These are phyloP conservation scores for Pharmacophagus antenor DNA, from an alignment of 2,888 invertebrate species.

Conservation along the genomic window DNA sequence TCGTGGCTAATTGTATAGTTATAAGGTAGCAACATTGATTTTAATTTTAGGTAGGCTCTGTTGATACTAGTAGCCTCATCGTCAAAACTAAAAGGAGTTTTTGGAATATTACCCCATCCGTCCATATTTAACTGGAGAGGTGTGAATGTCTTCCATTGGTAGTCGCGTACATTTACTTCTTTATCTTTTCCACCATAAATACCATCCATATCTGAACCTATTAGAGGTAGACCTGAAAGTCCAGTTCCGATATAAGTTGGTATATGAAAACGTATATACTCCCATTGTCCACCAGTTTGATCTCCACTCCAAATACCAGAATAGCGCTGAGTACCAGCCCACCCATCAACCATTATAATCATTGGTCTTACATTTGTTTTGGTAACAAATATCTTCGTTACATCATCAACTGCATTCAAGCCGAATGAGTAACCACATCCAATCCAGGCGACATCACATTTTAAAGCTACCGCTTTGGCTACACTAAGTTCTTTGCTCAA, in stretches of 20 bases:
- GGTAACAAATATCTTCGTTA: constrained; percentile 55
- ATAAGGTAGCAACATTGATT: constrained; percentile 69
- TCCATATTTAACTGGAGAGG: constrained; percentile 74
- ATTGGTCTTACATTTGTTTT: constrained; percentile 50
- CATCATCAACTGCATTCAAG: constrained; percentile 63
- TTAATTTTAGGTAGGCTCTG: constrained; percentile 70
- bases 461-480: constrained; percentile 65
- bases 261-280: constrained; percentile 73
- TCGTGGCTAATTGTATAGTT: constrained; percentile 65
- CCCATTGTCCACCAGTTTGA: constrained; percentile 71
- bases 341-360: constrained; percentile 72
- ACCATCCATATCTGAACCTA: constrained; percentile 74
- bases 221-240: constrained; percentile 64
- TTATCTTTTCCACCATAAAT: constrained; percentile 61
- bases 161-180: constrained; percentile 66
- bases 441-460: constrained; percentile 75
- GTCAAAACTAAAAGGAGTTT: constrained; percentile 67
- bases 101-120: constrained; percentile 65
- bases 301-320: constrained; percentile 73
- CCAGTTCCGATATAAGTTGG: constrained; percentile 71
- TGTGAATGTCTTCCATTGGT: constrained; percentile 73
- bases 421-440: constrained; percentile 70
- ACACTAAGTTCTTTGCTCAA: constrained; percentile 59
- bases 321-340: constrained; percentile 72
- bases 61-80: constrained; percentile 58